Conservation (phyloP, 1,140 invertebrate species). For the Drosophila nasuta region DNA sequence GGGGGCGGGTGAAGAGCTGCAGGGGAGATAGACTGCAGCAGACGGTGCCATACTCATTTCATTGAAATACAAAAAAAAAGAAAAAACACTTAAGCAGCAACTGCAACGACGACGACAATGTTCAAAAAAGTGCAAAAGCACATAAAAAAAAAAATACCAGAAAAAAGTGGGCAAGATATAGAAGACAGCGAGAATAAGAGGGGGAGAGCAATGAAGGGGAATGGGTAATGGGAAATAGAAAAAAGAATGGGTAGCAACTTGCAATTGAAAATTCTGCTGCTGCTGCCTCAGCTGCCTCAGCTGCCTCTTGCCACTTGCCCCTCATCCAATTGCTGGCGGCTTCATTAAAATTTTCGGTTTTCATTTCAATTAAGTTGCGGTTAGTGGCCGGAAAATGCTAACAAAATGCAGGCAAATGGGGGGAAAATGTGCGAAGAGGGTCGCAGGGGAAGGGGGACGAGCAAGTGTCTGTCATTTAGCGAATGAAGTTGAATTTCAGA, state of each 20-base stretch:
- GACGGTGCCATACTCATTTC: conserved; percentile 54
- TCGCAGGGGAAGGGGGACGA: not conserved
- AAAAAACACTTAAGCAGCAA: conserved; percentile 70
- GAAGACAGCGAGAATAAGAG: conserved; percentile 1
- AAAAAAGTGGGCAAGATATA: not conserved
- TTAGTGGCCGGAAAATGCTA: conserved; percentile 60
- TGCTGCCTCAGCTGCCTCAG: not conserved
- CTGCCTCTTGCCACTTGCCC: not conserved
- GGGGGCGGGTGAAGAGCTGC: not conserved
- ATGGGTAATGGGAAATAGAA: conserved; percentile 11
- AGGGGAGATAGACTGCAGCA: conserved; percentile 10
- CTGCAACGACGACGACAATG: conserved; percentile 42
- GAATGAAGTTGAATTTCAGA: conserved; percentile 10
- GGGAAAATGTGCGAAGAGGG: too few relatives aligned
- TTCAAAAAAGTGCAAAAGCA: conserved; percentile 20
- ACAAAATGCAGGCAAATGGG: conserved; percentile 51
- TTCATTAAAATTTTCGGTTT: conserved; percentile 76
- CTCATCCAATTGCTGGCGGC: conserved; percentile 40
- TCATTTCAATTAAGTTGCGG: conserved; percentile 77
- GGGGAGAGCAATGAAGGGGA: not conserved
- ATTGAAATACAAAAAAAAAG: conserved; percentile 55
- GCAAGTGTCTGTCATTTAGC: conserved; percentile 8
- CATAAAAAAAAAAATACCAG: conserved; percentile 2
- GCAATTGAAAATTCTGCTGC: conserved; percentile 53
- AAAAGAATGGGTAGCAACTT: conserved; percentile 27